Evolutionary conservation across 37 sponge, comb jelly and placozoan species (phyloP).

Genomic region (Mnemiopsis leidyi): DNA sequence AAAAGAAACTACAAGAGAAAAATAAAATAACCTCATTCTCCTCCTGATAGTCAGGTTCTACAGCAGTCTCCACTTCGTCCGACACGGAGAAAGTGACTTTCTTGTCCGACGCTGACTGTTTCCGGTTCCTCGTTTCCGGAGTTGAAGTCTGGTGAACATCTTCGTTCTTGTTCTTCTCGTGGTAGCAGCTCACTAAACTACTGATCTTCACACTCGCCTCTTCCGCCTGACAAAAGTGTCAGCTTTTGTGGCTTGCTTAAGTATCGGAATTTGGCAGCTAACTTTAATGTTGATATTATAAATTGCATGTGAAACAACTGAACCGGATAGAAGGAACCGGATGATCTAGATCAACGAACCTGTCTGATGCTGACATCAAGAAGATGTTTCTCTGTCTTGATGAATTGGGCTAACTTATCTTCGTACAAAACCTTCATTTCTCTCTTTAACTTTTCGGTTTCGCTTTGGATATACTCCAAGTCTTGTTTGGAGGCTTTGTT

Average conservation of each 20-base stretch:
- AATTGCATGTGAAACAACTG: too few relatives aligned
- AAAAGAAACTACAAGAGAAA: too few relatives aligned
- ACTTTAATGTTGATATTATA: too few relatives aligned
- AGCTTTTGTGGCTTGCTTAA: too few relatives aligned
- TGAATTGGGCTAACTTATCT: slow-evolving; percentile 17
- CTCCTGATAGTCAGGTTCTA: neutral
- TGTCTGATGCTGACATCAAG: neutral
- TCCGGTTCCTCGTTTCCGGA: neutral
- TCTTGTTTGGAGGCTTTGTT: neutral
- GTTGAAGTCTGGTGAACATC: neutral
- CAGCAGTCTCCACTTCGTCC: neutral
- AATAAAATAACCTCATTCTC: neutral
- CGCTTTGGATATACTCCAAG: neutral
- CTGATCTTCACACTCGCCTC: neutral
- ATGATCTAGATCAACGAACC: too few relatives aligned
- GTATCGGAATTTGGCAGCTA: neutral
- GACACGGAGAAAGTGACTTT: slow-evolving; percentile 24
- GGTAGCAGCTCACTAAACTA: neutral
- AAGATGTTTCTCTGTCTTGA: slow-evolving; percentile 4
- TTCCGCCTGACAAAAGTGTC: neutral
- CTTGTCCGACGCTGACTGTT: neutral
- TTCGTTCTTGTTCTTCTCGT: slow-evolving; percentile 7
- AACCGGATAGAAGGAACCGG: too few relatives aligned
- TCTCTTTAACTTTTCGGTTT: neutral
- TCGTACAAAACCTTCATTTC: slow-evolving; percentile 33